These are phyloP conservation scores for Pipistrellus pipistrellus DNA, from an alignment of 2,797 vertebrate species.

Conservation along the genomic window DNA sequence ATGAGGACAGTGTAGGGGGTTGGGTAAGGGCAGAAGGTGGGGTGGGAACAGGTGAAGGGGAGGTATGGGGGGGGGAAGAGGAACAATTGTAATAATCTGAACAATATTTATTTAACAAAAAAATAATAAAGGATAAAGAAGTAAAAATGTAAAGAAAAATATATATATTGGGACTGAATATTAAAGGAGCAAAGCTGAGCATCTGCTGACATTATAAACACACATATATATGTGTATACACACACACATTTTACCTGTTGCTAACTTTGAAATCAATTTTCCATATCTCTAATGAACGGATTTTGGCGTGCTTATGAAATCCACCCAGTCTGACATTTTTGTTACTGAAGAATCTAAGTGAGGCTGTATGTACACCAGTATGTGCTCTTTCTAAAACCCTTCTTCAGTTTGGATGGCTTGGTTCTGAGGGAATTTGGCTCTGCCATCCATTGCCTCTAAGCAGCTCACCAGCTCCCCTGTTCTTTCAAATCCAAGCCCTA, in stretches of 20 bases:
- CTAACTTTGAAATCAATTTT: background rate
- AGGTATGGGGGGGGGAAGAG: too few relatives aligned
- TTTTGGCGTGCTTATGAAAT: background rate
- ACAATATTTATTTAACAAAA: too few relatives aligned
- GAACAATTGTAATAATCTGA: too few relatives aligned
- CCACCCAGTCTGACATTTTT: background rate
- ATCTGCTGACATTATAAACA: background rate
- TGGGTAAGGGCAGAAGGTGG: too few relatives aligned
- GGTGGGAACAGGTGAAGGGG: too few relatives aligned
- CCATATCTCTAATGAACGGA: background rate
- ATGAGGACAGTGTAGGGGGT: too few relatives aligned
- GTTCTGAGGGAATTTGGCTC: background rate
- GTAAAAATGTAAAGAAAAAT: too few relatives aligned
- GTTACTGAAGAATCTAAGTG: background rate
- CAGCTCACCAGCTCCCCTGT: background rate
- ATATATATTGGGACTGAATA: background rate
- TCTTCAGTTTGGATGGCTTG: background rate
- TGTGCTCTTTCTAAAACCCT: background rate
- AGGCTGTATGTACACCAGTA: background rate
- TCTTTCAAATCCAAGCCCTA: background rate
- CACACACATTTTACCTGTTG: background rate
- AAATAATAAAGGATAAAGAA: too few relatives aligned
- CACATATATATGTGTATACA: fast-evolving
- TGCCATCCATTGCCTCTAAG: background rate
- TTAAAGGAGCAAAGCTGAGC: background rate